Conservation (phyloP, 2,888 invertebrate species). For the Cybosia mesomella region DNA sequence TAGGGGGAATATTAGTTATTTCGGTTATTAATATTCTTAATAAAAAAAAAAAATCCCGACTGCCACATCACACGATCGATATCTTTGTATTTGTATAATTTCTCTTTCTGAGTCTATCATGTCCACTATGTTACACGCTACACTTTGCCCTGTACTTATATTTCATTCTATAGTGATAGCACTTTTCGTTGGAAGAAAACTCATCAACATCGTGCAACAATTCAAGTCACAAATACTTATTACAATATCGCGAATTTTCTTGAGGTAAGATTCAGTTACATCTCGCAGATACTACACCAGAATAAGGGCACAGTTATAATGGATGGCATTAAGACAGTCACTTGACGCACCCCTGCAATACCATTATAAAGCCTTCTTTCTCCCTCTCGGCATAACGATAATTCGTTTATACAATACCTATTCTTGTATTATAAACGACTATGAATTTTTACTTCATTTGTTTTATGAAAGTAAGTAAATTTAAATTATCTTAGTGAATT, state of each 20-base stretch:
- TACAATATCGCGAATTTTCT: neutral
- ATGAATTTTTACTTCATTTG: slow-evolving; percentile 52
- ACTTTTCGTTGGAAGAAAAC: too few relatives aligned
- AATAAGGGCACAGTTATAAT: slow-evolving; percentile 76
- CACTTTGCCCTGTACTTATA: too few relatives aligned
- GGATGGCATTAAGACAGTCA: slow-evolving; percentile 78
- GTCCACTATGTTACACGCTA: too few relatives aligned
- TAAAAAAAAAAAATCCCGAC: too few relatives aligned
- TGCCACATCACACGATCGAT: too few relatives aligned
- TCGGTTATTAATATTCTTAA: too few relatives aligned
- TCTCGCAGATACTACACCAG: slow-evolving; percentile 41
- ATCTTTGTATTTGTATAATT: too few relatives aligned
- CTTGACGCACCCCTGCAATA: slow-evolving; percentile 84
- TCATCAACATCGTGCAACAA: too few relatives aligned
- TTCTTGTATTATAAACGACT: slow-evolving; percentile 55
- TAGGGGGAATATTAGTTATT: too few relatives aligned
- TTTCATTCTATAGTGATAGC: too few relatives aligned
- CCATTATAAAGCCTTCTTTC: slow-evolving; percentile 74
- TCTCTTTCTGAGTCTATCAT: too few relatives aligned
- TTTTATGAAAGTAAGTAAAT: slow-evolving; percentile 45
- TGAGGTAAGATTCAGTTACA: neutral
- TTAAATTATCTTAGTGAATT: slow-evolving; percentile 41
- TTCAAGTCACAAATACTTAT: too few relatives aligned
- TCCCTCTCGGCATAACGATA: slow-evolving; percentile 60
- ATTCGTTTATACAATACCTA: slow-evolving; percentile 63